phyloP scores from a whole-genome alignment of 2,797 vertebrate species.

The Podarcis siculus region DNA sequence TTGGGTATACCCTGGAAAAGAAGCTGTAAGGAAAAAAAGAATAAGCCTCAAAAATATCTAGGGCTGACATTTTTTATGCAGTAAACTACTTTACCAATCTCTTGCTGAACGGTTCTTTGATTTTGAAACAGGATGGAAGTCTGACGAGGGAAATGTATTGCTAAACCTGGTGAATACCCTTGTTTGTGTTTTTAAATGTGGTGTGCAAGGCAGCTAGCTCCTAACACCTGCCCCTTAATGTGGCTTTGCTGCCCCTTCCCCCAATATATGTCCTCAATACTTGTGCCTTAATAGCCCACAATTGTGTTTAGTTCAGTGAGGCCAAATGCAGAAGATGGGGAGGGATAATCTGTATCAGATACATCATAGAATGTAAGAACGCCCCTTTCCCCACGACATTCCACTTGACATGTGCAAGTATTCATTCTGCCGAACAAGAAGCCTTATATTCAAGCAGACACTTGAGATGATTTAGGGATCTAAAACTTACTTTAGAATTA shows the following conservation, averaged over 20 bases:
- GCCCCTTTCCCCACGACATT: neutral
- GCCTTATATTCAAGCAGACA: conserved; percentile 7
- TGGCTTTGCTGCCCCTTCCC: neutral
- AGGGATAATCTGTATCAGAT: neutral
- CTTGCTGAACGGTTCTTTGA: neutral
- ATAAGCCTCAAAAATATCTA: neutral
- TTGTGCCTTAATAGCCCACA: neutral
- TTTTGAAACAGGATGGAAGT: neutral
- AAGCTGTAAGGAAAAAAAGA: neutral
- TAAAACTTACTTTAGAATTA: neutral
- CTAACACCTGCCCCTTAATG: neutral
- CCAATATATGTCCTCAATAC: neutral
- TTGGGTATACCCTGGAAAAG: neutral
- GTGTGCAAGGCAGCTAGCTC: neutral
- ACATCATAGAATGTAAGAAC: neutral
- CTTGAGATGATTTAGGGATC: neutral
- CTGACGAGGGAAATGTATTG: neutral
- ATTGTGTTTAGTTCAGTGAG: neutral
- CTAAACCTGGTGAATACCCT: neutral
- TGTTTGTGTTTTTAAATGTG: neutral
- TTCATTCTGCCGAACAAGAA: neutral
- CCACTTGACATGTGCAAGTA: neutral
- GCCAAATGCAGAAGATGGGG: neutral
- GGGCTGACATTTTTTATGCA: neutral
- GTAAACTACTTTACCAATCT: neutral